Percentiles rank a stretch among this genome's conserved stretches.
Conservation (phyloP, 2,888 invertebrate genomes). For the Plebejus argus region DNA sequence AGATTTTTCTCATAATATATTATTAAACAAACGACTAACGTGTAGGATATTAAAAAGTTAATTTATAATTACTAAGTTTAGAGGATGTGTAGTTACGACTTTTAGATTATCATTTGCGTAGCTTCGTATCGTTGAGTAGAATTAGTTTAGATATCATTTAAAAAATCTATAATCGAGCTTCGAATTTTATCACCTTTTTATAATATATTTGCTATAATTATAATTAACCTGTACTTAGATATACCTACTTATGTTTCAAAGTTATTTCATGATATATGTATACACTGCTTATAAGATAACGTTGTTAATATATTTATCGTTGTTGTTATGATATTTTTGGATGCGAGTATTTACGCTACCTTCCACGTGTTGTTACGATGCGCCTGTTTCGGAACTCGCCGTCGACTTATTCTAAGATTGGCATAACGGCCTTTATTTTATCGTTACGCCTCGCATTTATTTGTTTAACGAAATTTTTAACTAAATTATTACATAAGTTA, state of each 20-base stretch:
- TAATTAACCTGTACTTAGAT: constrained; percentile 54
- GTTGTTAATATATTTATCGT: constrained; percentile 75
- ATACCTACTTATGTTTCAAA: constrained; percentile 60
- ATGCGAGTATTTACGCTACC: constrained; percentile 71
- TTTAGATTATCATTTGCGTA: constrained; percentile 68
- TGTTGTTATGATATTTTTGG: constrained; percentile 78
- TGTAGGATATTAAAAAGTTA: constrained; percentile 53
- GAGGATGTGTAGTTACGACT: constrained; percentile 73
- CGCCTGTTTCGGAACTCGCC: constrained; percentile 53
- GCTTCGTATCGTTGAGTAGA: constrained; percentile 56
- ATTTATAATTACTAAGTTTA: constrained; percentile 76
- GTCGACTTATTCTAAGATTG: constrained; percentile 44
- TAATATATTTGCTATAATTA: constrained; percentile 70
- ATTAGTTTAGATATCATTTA: constrained; percentile 66
- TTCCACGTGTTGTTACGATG: constrained; percentile 65
- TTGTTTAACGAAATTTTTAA: constrained; percentile 68
- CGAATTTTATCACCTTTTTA: constrained; percentile 71
- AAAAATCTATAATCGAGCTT: constrained; percentile 74
- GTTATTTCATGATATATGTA: constrained; percentile 73
- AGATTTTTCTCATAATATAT: constrained; percentile 48
- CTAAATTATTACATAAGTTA: constrained; percentile 69
- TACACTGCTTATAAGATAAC: constrained; percentile 76
- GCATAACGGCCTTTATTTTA: constrained; percentile 55
- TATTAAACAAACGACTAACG: constrained; percentile 55
- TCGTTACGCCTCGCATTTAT: constrained; percentile 70